Conservation (phyloP, 1,140 invertebrate species). For the Uloborus diversus region DNA sequence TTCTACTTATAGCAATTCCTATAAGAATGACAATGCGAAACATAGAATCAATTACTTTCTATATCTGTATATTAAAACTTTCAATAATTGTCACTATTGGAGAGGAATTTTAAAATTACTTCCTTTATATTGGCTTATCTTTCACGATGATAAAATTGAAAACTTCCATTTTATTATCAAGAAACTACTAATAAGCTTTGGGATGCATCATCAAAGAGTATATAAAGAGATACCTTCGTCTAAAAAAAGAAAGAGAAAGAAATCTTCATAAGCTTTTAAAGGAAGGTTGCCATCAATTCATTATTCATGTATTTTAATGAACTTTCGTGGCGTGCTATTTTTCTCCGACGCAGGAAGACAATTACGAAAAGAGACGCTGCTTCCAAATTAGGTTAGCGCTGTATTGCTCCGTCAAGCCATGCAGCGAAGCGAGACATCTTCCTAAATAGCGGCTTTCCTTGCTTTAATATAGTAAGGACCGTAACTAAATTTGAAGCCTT, state of each 20-base stretch:
- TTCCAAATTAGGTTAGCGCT: slow-evolving; percentile 34
- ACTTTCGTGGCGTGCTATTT: slow-evolving; percentile 34
- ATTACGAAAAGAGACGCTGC: slow-evolving; percentile 16
- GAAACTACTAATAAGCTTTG: too few relatives aligned
- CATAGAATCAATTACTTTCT: too few relatives aligned
- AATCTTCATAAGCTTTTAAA: slow-evolving; percentile 19
- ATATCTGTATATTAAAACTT: too few relatives aligned
- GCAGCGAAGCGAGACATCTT: slow-evolving; percentile 17
- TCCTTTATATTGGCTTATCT: too few relatives aligned
- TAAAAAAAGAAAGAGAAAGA: not conserved
- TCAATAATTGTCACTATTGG: too few relatives aligned
- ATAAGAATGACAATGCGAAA: too few relatives aligned
- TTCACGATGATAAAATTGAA: too few relatives aligned
- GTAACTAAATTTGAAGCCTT: slow-evolving; percentile 36
- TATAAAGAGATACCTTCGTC: not conserved
- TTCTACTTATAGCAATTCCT: too few relatives aligned
- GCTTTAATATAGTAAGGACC: slow-evolving; percentile 15
- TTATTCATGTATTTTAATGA: slow-evolving; percentile 51
- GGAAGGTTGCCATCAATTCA: slow-evolving; percentile 18
- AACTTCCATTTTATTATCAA: too few relatives aligned
- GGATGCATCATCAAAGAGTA: too few relatives aligned
- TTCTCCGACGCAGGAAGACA: slow-evolving; percentile 33
- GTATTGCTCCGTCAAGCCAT: slow-evolving; percentile 41
- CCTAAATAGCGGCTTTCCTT: not conserved
- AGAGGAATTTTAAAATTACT: too few relatives aligned